Conservation (phyloP, 2,888 invertebrate species). For the Chironomus tentans region DNA sequence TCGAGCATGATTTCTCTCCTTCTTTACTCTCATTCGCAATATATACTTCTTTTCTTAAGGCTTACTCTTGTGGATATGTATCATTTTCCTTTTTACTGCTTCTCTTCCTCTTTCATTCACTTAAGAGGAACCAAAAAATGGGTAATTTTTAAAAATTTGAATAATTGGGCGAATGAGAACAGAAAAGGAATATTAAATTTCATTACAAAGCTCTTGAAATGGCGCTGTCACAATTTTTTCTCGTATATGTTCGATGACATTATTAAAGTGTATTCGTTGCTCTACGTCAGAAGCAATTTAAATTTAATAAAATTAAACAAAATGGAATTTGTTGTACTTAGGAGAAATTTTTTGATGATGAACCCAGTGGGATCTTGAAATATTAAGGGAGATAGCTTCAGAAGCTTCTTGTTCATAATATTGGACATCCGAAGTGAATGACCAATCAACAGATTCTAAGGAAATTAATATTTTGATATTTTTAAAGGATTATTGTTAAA, state of each 20-base stretch:
- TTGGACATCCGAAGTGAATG: too few species aligned
- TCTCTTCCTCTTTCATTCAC: background rate
- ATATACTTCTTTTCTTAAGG: background rate
- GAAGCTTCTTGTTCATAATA: too few species aligned
- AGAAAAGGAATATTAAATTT: background rate
- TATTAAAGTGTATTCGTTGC: background rate
- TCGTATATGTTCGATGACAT: background rate
- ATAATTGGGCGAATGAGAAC: constrained; percentile 2
- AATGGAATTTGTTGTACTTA: too few species aligned
- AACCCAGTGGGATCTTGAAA: too few species aligned
- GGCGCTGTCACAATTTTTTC: background rate
- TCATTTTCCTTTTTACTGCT: background rate
- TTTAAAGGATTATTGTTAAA: too few species aligned
- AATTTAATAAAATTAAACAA: too few species aligned
- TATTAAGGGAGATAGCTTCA: too few species aligned
- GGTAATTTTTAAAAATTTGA: background rate
- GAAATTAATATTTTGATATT: too few species aligned
- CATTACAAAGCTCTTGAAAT: background rate
- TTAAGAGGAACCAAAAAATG: too few species aligned
- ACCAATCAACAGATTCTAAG: too few species aligned
- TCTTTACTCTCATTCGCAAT: background rate
- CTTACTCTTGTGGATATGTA: background rate
- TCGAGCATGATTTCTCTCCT: background rate
- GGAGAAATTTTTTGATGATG: too few species aligned
- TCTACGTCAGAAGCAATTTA: background rate